phyloP scores from a whole-genome alignment of 2,113 vertebrate species.

The Lonchura striata region DNA sequence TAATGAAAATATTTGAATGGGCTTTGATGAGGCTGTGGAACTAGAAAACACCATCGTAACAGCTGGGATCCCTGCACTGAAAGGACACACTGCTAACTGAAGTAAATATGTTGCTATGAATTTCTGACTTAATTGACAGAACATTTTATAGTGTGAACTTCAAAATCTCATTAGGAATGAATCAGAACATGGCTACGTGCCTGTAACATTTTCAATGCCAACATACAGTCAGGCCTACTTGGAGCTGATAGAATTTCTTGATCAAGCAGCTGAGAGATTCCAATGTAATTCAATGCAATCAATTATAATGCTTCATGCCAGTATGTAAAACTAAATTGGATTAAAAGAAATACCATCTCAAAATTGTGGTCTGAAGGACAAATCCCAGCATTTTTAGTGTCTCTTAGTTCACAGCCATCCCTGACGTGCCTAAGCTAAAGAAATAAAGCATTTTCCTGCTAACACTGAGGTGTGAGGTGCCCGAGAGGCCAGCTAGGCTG shows the following conservation, averaged over 20 bases:
- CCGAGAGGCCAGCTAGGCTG: fast-evolving
- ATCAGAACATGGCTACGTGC: not conserved
- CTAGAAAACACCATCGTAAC: slow-evolving; percentile 17
- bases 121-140: slow-evolving; percentile 73
- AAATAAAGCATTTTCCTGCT: slow-evolving; percentile 13
- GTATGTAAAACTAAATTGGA: slow-evolving; percentile 53
- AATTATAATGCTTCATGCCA: slow-evolving; percentile 45
- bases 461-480: not conserved
- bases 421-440: not conserved
- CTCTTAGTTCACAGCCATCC: slow-evolving; percentile 2
- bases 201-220: slow-evolving; percentile 57
- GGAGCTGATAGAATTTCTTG: slow-evolving; percentile 30
- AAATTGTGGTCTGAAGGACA: slow-evolving; percentile 41
- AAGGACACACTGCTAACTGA: slow-evolving; percentile 47
- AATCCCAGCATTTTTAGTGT: slow-evolving; percentile 41
- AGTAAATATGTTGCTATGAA: slow-evolving; percentile 67
- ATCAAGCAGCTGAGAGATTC: slow-evolving; percentile 56
- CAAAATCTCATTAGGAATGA: slow-evolving; percentile 49
- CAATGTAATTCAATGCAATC: slow-evolving; percentile 55
- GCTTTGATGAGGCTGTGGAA: slow-evolving; percentile 27
- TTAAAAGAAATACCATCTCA: slow-evolving; percentile 50
- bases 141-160: slow-evolving; percentile 54
- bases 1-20: slow-evolving; percentile 34
- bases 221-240: slow-evolving; percentile 9
- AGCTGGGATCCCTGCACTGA: slow-evolving; percentile 38